Percentiles rank a stretch among this genome's conserved stretches.
Evolutionary conservation across 2,113 vertebrate species (phyloP).

Genomic region (Lamprologus sp.): DNA sequence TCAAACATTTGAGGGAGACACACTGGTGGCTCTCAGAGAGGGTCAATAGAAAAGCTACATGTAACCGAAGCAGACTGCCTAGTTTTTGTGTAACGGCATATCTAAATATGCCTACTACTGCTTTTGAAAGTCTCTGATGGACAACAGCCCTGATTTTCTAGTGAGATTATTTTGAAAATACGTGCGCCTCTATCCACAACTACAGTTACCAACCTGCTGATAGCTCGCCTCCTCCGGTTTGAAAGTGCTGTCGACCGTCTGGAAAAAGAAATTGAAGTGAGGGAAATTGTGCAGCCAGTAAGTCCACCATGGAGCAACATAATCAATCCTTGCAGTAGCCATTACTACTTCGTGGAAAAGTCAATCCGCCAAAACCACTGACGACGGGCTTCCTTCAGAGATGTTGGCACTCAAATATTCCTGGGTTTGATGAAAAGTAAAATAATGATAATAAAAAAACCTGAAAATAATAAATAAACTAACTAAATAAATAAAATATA

Average conservation of each 20-base stretch:
- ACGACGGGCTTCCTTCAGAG: not conserved
- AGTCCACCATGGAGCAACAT: slow-evolving; percentile 90
- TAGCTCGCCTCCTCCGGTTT: slow-evolving; percentile 77
- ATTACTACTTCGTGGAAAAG: slow-evolving; percentile 58
- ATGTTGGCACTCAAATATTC: not conserved
- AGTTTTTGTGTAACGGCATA: not conserved
- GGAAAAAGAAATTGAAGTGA: slow-evolving; percentile 73
- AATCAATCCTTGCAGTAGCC: slow-evolving; percentile 78
- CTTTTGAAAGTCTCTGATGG: not conserved
- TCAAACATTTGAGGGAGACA: not conserved
- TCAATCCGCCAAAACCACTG: not conserved
- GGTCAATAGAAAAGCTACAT: not conserved
- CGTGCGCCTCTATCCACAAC: slow-evolving; percentile 20
- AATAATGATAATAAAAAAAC: not conserved
- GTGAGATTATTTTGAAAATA: not conserved
- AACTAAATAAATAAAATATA: not conserved
- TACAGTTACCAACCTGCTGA: slow-evolving; percentile 77
- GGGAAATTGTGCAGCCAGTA: slow-evolving; percentile 90
- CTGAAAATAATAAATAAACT: not conserved
- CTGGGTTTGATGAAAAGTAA: not conserved
- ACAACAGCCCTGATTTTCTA: not conserved
- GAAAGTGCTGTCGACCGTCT: slow-evolving; percentile 74
- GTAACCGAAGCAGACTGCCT: not conserved
- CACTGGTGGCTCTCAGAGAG: not conserved
- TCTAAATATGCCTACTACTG: not conserved